Evolutionary conservation across 2,888 invertebrate genomes (phyloP).

Genomic region (Ecdyonurus torrentis): DNA sequence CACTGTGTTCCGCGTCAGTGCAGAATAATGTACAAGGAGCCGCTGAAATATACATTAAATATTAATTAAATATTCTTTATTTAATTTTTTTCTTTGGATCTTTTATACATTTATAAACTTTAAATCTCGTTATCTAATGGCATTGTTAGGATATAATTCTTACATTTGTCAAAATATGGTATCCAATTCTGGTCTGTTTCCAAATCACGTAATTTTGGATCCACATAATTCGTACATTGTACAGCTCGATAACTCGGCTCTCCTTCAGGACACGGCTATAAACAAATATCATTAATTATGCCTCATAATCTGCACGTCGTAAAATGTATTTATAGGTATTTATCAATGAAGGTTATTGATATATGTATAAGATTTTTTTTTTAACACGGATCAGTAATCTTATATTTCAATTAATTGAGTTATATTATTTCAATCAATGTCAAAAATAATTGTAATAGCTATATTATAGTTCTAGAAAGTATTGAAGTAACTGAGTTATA

Average conservation of each 20-base stretch:
- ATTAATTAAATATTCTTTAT: too few species aligned
- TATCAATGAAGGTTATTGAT: too few species aligned
- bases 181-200: constrained; percentile 52
- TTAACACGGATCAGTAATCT: too few species aligned
- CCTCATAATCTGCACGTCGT: neutral
- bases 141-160: constrained; percentile 14
- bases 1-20: constrained; percentile 53
- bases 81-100: too few species aligned
- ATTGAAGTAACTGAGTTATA: too few species aligned
- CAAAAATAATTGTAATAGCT: too few species aligned
- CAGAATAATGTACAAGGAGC: constrained; percentile 72
- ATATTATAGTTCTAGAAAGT: too few species aligned
- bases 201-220: constrained; percentile 24
- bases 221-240: neutral
- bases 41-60: constrained; percentile 32
- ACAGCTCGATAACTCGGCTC: neutral
- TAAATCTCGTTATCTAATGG: neutral
- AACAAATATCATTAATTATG: neutral
- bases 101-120: neutral
- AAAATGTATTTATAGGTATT: too few species aligned
- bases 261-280: neutral
- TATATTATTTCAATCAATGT: too few species aligned
- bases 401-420: too few species aligned
- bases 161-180: constrained; percentile 57
- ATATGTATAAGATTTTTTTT: too few species aligned